phyloP scores from a whole-genome alignment of 2,888 invertebrate species.

The Rhagophthalmus giganteus region DNA sequence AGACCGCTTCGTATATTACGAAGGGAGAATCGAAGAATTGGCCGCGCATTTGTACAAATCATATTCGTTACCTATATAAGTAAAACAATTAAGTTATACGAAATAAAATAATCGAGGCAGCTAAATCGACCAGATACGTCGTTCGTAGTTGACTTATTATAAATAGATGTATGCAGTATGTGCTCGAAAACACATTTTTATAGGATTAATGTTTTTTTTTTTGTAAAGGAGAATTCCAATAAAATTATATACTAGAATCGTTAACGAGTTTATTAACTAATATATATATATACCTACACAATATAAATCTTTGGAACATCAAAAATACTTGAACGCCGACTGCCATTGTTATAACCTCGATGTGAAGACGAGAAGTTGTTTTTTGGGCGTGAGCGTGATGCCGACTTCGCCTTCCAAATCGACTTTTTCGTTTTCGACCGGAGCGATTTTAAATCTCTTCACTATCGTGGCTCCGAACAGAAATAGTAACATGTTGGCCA shows the following conservation, averaged over 20 bases:
- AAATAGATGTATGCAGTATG: conserved; percentile 24
- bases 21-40: conserved; percentile 32
- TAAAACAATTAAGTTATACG: conserved; percentile 32
- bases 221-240: no score
- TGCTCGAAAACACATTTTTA: conserved; percentile 18
- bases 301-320: no score
- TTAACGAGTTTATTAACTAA: no score
- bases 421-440: conserved; percentile 52
- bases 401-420: conserved; percentile 73
- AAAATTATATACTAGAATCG: neutral
- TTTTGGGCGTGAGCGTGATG: conserved; percentile 71
- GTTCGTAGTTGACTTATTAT: conserved; percentile 15
- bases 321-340: no score
- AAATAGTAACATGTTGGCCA: conserved; percentile 72
- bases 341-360: conserved; percentile 4
- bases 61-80: conserved; percentile 40
- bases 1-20: conserved; percentile 5
- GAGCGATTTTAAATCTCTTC: conserved; percentile 59
- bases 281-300: no score
- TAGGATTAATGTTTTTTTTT: conserved; percentile 30
- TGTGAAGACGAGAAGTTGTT: conserved; percentile 48
- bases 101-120: conserved; percentile 24
- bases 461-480: conserved; percentile 67
- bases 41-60: conserved; percentile 38
- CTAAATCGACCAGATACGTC: conserved; percentile 17